These are phyloP conservation scores for Eurystomus gularis DNA, from an alignment of 2,113 vertebrate genomes.

Conservation along the genomic window DNA sequence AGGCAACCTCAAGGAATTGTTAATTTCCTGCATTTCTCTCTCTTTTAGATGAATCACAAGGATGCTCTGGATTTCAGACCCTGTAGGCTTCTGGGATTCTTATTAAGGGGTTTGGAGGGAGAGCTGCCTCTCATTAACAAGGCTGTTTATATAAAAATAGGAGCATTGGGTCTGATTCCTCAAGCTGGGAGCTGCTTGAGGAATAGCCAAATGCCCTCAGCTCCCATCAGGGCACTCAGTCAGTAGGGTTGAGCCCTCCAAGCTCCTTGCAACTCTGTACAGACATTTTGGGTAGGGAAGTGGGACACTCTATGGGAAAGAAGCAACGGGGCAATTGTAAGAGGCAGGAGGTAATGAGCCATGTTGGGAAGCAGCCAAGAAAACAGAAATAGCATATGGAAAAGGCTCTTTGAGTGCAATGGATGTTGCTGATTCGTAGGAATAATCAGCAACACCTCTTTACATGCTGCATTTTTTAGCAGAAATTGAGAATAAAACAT, in stretches of 20 bases:
- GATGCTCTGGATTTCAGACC: background rate
- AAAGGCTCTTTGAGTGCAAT: background rate
- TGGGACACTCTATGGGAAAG: background rate
- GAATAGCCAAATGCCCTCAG: background rate
- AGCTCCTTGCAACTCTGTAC: background rate
- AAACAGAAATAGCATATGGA: slow-evolving; percentile 22
- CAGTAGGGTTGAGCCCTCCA: background rate
- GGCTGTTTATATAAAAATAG: background rate
- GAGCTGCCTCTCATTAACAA: background rate
- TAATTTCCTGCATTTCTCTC: background rate
- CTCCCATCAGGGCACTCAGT: background rate
- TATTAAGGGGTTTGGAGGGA: background rate
- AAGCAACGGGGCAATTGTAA: background rate
- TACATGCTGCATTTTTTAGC: slow-evolving; percentile 35
- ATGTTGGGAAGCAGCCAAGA: slow-evolving; percentile 31
- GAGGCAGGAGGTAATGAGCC: slow-evolving; percentile 23
- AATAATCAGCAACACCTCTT: slow-evolving; percentile 44
- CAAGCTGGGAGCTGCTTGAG: background rate
- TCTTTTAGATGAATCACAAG: background rate
- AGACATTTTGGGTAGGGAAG: background rate
- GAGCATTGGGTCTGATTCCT: background rate
- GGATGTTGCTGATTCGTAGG: slow-evolving; percentile 10
- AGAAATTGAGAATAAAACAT: slow-evolving; percentile 23
- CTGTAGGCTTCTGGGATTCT: background rate
- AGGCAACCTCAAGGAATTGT: background rate